Conservation (phyloP, 2,888 invertebrate genomes). For the Hypsopygia costalis region DNA sequence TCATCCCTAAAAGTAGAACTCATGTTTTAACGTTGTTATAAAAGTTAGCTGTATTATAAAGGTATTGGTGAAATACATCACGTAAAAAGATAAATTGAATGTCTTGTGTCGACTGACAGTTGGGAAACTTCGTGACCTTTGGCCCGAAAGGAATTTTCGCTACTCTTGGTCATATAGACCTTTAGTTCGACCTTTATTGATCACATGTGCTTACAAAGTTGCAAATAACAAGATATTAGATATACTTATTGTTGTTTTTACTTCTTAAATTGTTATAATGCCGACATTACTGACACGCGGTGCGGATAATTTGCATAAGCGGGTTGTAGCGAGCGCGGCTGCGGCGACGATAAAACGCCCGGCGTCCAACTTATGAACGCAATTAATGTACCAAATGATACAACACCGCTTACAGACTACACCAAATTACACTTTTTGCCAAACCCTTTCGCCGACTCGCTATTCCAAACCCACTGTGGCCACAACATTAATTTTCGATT, state of each 20-base stretch:
- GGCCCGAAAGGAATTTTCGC: no score
- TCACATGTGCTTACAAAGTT: no score
- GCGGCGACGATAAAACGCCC: conserved; percentile 60
- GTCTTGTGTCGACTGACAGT: background rate
- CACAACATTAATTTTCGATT: conserved; percentile 58
- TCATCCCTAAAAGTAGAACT: background rate
- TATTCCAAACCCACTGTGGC: conserved; percentile 23
- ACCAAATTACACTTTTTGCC: conserved; percentile 40
- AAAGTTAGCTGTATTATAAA: conserved; percentile 3
- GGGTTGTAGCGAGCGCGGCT: conserved; percentile 46
- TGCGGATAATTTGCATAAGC: conserved; percentile 70
- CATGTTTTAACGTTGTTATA: background rate
- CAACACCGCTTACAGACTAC: conserved; percentile 33
- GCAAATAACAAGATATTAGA: conserved; percentile 29
- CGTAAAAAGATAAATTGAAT: background rate
- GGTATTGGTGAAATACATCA: conserved; percentile 1
- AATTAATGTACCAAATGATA: conserved; percentile 73
- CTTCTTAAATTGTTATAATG: conserved; percentile 77
- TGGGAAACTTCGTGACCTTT: background rate
- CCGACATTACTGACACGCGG: conserved; percentile 68
- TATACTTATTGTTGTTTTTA: conserved; percentile 69
- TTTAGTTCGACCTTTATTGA: no score
- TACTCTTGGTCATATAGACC: no score
- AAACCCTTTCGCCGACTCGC: conserved; percentile 20
- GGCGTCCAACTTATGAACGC: conserved; percentile 63